Conservation (phyloP, 1,140 invertebrate genomes). For the Diachasmimorpha longicaudata region DNA sequence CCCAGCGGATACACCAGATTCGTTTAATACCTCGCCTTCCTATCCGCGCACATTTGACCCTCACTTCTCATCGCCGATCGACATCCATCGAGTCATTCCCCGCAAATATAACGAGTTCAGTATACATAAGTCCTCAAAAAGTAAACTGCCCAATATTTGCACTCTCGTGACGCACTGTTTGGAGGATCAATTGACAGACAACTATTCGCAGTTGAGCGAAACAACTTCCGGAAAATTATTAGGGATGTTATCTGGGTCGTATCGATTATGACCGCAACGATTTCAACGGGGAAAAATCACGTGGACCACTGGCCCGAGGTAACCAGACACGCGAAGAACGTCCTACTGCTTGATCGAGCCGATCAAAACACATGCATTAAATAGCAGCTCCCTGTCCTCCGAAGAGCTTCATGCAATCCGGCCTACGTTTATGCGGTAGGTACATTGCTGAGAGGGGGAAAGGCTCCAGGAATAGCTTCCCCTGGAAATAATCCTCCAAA, state of each 20-base stretch:
- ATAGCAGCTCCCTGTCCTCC: background rate
- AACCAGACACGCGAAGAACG: conserved; percentile 10
- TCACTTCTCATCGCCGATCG: background rate
- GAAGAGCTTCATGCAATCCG: background rate
- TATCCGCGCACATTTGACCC: conserved; percentile 1
- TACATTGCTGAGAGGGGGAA: no score
- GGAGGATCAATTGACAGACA: background rate
- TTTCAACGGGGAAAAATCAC: background rate
- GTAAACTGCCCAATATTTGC: background rate
- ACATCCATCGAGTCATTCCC: background rate
- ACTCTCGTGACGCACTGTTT: background rate
- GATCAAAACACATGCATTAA: conserved; percentile 25
- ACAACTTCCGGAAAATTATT: background rate
- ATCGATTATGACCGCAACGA: conserved; percentile 9
- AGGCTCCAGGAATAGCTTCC: no score
- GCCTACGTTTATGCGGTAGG: no score
- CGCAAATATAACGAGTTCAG: background rate
- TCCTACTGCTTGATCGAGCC: background rate
- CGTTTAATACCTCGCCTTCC: conserved; percentile 40
- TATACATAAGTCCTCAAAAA: background rate
- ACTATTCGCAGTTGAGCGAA: background rate
- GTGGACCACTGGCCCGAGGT: conserved; percentile 7
- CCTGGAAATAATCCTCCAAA: no score
- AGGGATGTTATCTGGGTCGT: background rate
- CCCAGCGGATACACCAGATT: conserved; percentile 56